These are phyloP conservation scores for Lophotis ruficrista DNA, from an alignment of 2,113 vertebrate species.

Conservation along the genomic window DNA sequence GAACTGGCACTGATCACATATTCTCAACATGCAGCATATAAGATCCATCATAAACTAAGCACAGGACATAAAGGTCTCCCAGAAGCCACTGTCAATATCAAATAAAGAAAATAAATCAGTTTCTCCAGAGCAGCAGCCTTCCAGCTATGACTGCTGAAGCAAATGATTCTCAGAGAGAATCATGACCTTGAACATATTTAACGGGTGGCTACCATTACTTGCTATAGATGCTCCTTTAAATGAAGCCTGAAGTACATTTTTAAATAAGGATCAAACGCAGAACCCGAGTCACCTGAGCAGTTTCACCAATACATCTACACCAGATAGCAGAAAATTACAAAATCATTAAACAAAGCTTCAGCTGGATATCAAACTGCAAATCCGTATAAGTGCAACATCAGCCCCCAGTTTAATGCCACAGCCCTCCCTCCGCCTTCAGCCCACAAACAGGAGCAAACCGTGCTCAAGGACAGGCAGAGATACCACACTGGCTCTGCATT, in stretches of 20 bases:
- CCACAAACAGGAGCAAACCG: background rate
- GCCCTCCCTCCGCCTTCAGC: background rate
- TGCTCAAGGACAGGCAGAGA: background rate
- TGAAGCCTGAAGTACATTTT: background rate
- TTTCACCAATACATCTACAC: background rate
- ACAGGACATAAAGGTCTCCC: background rate
- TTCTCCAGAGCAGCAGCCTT: background rate
- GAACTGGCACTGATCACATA: background rate
- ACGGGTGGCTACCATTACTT: background rate
- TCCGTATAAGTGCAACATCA: rapidly evolving
- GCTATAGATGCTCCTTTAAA: background rate
- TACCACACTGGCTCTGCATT: background rate
- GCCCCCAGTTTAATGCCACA: background rate
- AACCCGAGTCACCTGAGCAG: background rate
- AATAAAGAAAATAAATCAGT: background rate
- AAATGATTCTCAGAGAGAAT: background rate
- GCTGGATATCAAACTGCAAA: background rate
- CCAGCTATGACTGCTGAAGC: background rate
- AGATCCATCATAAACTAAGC: background rate
- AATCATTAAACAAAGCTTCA: background rate
- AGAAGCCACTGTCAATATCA: background rate
- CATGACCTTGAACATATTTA: background rate
- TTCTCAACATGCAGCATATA: background rate
- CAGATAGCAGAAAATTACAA: background rate
- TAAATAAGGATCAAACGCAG: background rate